Conservation (phyloP, 35 echinoderm and acorn worm genomes). For the Eucidaris tribuloides region DNA sequence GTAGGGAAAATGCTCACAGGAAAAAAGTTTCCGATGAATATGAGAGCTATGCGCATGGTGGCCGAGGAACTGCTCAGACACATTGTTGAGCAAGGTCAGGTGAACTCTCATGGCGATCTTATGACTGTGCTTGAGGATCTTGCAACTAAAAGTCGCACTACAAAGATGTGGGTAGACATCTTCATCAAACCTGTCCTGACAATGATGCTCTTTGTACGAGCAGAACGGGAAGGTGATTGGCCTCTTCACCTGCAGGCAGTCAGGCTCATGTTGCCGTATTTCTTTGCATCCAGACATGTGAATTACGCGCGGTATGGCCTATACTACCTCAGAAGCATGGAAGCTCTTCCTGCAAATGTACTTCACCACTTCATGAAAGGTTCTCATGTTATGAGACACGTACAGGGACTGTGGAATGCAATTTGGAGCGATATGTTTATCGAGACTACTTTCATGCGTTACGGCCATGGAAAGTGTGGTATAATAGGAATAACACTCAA, state of each 20-base stretch:
- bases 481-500: slow-evolving; percentile 67
- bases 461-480: slow-evolving; percentile 18
- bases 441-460: slow-evolving; percentile 61
- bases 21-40: slow-evolving; percentile 41
- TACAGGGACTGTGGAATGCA: background rate
- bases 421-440: slow-evolving; percentile 13
- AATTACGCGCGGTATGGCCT: slow-evolving; percentile 39
- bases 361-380: slow-evolving; percentile 19
- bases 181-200: slow-evolving; percentile 39
- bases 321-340: slow-evolving; percentile 26
- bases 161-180: slow-evolving; percentile 45
- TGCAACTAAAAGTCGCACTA: background rate
- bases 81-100: background rate
- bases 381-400: slow-evolving; percentile 13
- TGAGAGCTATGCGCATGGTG: slow-evolving; percentile 39
- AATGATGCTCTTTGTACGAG: slow-evolving; percentile 22
- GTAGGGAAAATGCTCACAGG: slow-evolving; percentile 44
- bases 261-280: slow-evolving; percentile 38
- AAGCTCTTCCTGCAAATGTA: slow-evolving; percentile 16
- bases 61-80: slow-evolving; percentile 15
- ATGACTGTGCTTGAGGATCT: background rate
- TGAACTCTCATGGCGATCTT: slow-evolving; percentile 28
- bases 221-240: slow-evolving; percentile 53
- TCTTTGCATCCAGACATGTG: slow-evolving; percentile 44
- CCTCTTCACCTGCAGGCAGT: slow-evolving; percentile 15